Base-by-base conservation (phyloP, 2,797 vertebrate species). In the Neostethus bicornis region DNA sequence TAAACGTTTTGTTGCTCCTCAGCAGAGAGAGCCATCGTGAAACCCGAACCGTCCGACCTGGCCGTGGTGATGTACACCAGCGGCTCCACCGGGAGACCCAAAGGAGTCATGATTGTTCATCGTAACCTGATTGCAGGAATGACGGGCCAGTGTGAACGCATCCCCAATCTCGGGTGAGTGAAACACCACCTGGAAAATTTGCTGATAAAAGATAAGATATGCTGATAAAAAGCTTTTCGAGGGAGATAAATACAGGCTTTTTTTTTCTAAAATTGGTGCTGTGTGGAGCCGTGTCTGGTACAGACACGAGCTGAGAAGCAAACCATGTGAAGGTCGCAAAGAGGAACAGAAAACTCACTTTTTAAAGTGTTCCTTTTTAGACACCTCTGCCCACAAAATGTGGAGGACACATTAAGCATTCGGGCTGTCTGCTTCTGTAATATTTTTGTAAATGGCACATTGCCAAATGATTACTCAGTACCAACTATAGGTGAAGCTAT, bases 21-120 rank as follows among this genome's bases (percentile, higher is more conserved):
- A 99, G 97, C 80, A 70, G 88, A 34, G 20, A 54, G 81, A 66
- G 62, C 78, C 29, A 90, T 94, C 13, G 89, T 88, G 73, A 91
- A 90, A 80, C 97, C 97, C 7, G 57, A 79, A 67, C 91, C 95
- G 5, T 90, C 93, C 0, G 97, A 99, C 82, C 64, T 97, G 75
- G 97, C 97, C 12, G 90, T 99, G 53, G 92, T 99, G 17, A 98
- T 99, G 97, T 99, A 99, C 71, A 99, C 97, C 70, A 99, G 97
- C 3, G 97, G 97, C 21, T 99, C 97, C 17, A 99, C 97, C 0
- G 97, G 96, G 39, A 89, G 86, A 58, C 97, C 97, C 41, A 99
- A 99, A 87, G 97, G 97, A 71, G 97, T 99, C 74, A 94, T 97
- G 93, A 98, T 99, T 79, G 70, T 93, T 66, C 96, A 99, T 65